A percentile compares a stretch with the other conserved stretches of the same genome.
Evolutionary conservation across 2,888 invertebrate genomes (phyloP).

Genomic region (Dusona sp.): DNA sequence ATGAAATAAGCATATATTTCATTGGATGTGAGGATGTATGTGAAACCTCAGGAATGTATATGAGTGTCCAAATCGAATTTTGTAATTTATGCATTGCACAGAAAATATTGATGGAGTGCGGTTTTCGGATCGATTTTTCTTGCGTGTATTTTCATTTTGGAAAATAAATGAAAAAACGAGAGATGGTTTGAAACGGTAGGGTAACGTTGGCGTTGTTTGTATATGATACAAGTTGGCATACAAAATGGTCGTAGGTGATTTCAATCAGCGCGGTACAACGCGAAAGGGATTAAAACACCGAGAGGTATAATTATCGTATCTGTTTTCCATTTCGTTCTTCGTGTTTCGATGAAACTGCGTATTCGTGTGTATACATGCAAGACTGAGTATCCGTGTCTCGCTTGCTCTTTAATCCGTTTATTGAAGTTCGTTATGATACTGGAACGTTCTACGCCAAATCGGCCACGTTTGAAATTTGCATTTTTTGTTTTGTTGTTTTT

Average conservation of each 20-base stretch:
- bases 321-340: slow-evolving; percentile 68
- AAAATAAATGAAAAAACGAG: not conserved
- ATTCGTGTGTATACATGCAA: slow-evolving; percentile 15
- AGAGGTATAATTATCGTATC: slow-evolving; percentile 67
- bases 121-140: not conserved
- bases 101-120: slow-evolving; percentile 7
- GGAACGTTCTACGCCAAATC: too few relatives aligned
- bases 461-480: too few relatives aligned
- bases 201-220: not conserved
- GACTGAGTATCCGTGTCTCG: slow-evolving; percentile 13
- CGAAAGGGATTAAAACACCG: slow-evolving; percentile 62
- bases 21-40: not conserved
- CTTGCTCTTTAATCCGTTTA: slow-evolving; percentile 37
- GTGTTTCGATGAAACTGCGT: slow-evolving; percentile 19
- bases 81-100: slow-evolving; percentile 24
- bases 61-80: not conserved
- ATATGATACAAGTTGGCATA: not conserved
- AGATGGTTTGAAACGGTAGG: not conserved
- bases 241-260: slow-evolving; percentile 53
- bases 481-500: too few relatives aligned
- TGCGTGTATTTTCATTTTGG: not conserved
- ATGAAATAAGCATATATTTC: not conserved
- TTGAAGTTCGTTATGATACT: slow-evolving; percentile 6
- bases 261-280: slow-evolving; percentile 66
- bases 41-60: not conserved